Evolutionary conservation across 2,113 vertebrate genomes (phyloP), one percentile per base, ranked within the genome.

Genomic region (Odobenus rosmarus): DNA sequence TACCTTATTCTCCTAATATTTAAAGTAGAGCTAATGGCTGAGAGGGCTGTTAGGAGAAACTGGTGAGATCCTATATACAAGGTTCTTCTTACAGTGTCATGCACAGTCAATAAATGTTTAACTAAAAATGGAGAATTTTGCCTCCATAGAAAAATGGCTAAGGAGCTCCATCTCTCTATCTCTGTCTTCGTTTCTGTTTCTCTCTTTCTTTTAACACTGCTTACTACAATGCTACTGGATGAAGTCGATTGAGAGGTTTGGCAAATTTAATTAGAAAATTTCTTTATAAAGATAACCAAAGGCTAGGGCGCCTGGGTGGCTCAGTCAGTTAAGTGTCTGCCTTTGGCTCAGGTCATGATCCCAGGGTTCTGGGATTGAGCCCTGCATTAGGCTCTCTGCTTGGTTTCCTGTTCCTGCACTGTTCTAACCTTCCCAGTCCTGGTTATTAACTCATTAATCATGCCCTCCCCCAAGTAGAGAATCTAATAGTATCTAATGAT

Each of bases 361-460:
- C 4, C 33, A 36, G 33, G 67, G 18, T 69, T 18, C 16, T n/a
- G 67, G 67, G 67, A 69, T n/a, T 0, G 16, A 69, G 33, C 7
- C 67, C 16, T 19, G 16, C 33, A 8, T 69, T 15, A 6, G 67
- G 8, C 18, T 69, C 33, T 90, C 28, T n/a, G 6, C 14, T 62
- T 55, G 14, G 36, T 79, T 95, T 93, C 62, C 61, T 85, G 3
- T 69, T 93, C 79, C 64, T 95, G 33, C 19, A 86, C 5, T 86
- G 31, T 74, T 89, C 55, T 79, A 72, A 57, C n/a, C 46, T 87
- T 84, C 49, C 31, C 53, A 89, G 10, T 26, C 51, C 55, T 76
- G 39, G n/a, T 76, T 98, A 95, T 69, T 96, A 92, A 90, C 53
- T 90, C 71, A 82, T 85, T 94, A 72, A 86, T 90, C 77, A 82